Base-by-base conservation (phyloP, 2,888 invertebrate genomes). In the Chymomyza caudatula region DNA sequence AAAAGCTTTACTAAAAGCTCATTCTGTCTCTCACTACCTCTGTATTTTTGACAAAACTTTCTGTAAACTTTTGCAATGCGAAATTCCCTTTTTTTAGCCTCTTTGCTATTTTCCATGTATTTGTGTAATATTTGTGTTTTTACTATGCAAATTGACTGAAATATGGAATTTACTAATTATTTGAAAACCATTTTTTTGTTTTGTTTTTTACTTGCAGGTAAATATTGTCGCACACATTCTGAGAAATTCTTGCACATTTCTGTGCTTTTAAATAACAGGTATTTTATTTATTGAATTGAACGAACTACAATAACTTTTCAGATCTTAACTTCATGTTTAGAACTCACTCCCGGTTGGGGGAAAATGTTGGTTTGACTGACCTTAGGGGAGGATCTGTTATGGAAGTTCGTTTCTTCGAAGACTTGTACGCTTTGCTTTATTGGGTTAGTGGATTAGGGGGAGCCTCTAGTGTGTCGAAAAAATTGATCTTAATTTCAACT, bases 181-280 rank as follows among this genome's bases (percentile, higher is more conserved):
- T n/a, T 60, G 22, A 29, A 59, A 25, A 47, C 22, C 2, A 20
- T 60, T 61, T 22, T 15, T 54, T 42, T n/a, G n/a, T n/a, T 44
- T 44, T 47, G 29, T 15, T 19, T 47, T 43, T n/a, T 47, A 22
- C 8, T 58, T 86, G 5, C 83, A 86, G 83, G 83, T 84, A 84
- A 84, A 60, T 85, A 82, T 79, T 74, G 74, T 60, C 62, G 43
- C 49, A 54, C 13, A 11, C 1, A 54, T n/a, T 63, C 53, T 23
- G 11, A 4, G 11, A 11, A 37, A 37, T 8, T 2, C 2, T 37
- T 13, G 2, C 3, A 17, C 1, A 8, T 15, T 6, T 15, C 5
- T 47, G 6, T 17, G 44, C 15, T 17, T 47, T 65, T 11, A 57
- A 65, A 69, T 52, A 65, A 64, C 80, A 85, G 81, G 83, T 81